phyloP scores from a whole-genome alignment of 2,888 invertebrate genomes.

The Pollenia angustigena region DNA sequence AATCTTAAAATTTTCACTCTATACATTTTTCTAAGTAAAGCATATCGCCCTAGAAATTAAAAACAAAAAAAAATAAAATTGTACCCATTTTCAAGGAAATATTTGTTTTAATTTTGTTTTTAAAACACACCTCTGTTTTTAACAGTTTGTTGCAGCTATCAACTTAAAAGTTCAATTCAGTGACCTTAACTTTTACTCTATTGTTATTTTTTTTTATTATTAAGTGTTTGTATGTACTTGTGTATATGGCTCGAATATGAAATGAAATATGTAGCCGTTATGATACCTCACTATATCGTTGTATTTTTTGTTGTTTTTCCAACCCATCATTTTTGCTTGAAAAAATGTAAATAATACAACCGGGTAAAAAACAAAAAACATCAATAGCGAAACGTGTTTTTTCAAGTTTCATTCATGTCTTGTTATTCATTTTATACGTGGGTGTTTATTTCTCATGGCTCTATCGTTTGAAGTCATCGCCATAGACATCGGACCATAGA shows the following conservation, averaged over 20 bases:
- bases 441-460: conserved; percentile 49
- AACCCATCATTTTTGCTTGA: not conserved
- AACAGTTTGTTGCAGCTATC: not conserved
- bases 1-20: too few species aligned
- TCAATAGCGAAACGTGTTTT: conserved; percentile 54
- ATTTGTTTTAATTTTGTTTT: too few species aligned
- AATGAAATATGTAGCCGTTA: conserved; percentile 17
- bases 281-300: not conserved
- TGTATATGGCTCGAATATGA: not conserved
- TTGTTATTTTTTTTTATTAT: not conserved
- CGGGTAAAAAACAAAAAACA: not conserved
- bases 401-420: conserved; percentile 41
- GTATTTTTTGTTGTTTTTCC: not conserved
- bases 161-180: conserved; percentile 9
- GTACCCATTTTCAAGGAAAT: too few species aligned
- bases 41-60: too few species aligned
- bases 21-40: too few species aligned
- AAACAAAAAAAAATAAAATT: too few species aligned
- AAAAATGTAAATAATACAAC: not conserved
- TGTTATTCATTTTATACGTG: conserved; percentile 40
- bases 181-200: conserved; percentile 48
- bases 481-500: not conserved
- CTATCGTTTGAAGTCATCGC: conserved; percentile 27
- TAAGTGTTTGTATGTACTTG: not conserved
- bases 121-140: not conserved